These are phyloP conservation scores for Bergia puertoricense DNA, from an alignment of 92 coral and sea anemone species.

Conservation along the genomic window DNA sequence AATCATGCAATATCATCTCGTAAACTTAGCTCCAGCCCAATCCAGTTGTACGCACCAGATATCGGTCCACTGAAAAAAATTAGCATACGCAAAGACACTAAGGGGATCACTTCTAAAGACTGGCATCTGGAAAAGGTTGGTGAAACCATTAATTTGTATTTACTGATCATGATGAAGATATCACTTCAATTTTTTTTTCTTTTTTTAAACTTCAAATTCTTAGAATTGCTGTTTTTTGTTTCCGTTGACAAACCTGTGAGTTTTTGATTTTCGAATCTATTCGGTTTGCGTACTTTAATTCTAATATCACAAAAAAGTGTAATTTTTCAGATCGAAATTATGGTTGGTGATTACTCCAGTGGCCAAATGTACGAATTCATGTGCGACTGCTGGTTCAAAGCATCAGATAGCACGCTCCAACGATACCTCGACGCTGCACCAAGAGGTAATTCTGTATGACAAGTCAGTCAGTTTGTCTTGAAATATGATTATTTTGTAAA, in stretches of 20 bases:
- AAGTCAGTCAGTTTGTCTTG: not conserved
- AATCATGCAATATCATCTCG: not conserved
- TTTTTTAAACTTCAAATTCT: no score
- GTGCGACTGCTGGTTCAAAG: constrained; percentile 72
- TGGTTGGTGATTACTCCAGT: constrained; percentile 61
- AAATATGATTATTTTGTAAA: no score
- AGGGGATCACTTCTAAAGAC: constrained; percentile 54
- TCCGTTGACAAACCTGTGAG: no score
- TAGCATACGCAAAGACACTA: constrained; percentile 71
- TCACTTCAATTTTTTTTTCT: no score
- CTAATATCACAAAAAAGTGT: not conserved
- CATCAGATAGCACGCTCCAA: constrained; percentile 41
- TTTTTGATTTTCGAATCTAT: no score
- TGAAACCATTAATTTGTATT: not conserved
- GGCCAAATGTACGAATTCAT: constrained; percentile 66
- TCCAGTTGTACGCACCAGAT: constrained; percentile 57
- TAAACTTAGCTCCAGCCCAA: constrained; percentile 50
- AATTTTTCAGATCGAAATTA: constrained; percentile 59
- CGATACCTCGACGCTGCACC: constrained; percentile 42
- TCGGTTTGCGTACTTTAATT: not conserved
- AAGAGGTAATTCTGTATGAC: not conserved
- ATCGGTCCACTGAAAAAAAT: constrained; percentile 64
- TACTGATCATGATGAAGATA: no score
- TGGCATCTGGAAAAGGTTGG: constrained; percentile 78
- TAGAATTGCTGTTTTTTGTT: no score